Base-by-base conservation (phyloP, 2,888 invertebrate genomes). In the Tuta absoluta region DNA sequence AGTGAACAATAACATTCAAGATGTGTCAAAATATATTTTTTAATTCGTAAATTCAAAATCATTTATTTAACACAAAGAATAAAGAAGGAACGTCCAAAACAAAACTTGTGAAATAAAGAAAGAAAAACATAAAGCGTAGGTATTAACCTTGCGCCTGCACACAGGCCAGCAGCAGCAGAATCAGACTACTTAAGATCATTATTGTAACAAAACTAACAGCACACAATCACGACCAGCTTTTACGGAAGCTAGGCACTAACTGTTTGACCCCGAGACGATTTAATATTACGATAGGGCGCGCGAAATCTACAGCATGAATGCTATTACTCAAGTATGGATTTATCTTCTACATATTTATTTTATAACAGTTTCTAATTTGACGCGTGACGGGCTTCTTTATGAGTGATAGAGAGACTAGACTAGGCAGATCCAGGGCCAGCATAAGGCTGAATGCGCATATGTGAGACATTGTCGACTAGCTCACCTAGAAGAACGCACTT, bases 61-160 rank as follows among this genome's bases (percentile, higher is more conserved):
- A n/a, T 12, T 45, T 12, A 45, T n/a, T n/a, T 45, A 12, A n/a
- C n/a, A 45, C 2, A n/a, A 17, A n/a, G n/a, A 19, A 63, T 57
- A 58, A 67, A 71, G 73, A 71, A 76, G 75, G 74, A 82, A 73
- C 71, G 72, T 71, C 70, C 78, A 75, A 77, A 75, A 70, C 71
- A 70, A 64, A 66, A 53, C 68, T 68, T 38, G 7, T 37, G 38
- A 17, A 10, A 19, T 17, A 59, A 59, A 33, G 33, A 8, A 69
- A 11, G 12, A n/a, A 70, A 69, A 70, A 73, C 70, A 74, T 70
- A 70, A 68, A 75, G 66, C 70, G 66, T 63, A 58, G 63, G 63
- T 73, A 68, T 74, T 72, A 82, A 87, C 87, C 85, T 85, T 79
- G 83, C 81, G 72, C 68, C 64, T 66, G 77, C 80, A 77, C 75